Evolutionary conservation across 2,888 invertebrate genomes (phyloP), one percentile per base, ranked within the genome.

Genomic region (Stenchaetothrips biformis): DNA sequence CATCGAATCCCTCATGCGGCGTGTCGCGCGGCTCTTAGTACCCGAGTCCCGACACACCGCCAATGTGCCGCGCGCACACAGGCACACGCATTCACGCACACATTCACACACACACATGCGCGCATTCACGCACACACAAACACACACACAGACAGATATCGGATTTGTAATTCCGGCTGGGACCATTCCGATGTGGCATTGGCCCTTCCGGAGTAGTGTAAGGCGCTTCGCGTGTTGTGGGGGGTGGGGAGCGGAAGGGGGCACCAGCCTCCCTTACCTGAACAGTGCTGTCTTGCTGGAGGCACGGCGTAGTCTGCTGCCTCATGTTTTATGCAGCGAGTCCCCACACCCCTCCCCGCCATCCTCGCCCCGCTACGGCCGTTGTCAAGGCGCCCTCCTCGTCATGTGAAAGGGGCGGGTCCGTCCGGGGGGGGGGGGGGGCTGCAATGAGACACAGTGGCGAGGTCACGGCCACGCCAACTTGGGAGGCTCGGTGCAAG

Each of bases 261-360:
- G 13, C 59, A 18, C 59, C 59, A 18, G 59, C 18, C 18, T 59
- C 18, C 59, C 67, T 74, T 25, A 74, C 67, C 67, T 74, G 67
- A 74, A 21, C 67, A 74, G 67, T 74, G 67, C 67, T 74, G 67
- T 74, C 67, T 74, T 74, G 67, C 67, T 74, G 67, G 67, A 74
- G 67, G 67, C 67, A 25, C 67, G 67, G 67, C 67, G 67, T 74
- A 74, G 67, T 74, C 67, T 74, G 67, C 67, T 74, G 67, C 67
- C 67, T 74, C 67, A 74, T 74, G 67, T 74, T 74, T 74, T 74
- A 74, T 74, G 67, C 67, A 74, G 67, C 67, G 25, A 37, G 37
- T 11, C 67, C 25, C 67, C 67, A 6, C 59, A 6, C 59, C 59
- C 59, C 18, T 59, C 59, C 59, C n/a, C n/a, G n/a, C n/a, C 59